Evolutionary conservation across 2,888 invertebrate genomes (phyloP).

Genomic region (Steinernema carpocapsae): DNA sequence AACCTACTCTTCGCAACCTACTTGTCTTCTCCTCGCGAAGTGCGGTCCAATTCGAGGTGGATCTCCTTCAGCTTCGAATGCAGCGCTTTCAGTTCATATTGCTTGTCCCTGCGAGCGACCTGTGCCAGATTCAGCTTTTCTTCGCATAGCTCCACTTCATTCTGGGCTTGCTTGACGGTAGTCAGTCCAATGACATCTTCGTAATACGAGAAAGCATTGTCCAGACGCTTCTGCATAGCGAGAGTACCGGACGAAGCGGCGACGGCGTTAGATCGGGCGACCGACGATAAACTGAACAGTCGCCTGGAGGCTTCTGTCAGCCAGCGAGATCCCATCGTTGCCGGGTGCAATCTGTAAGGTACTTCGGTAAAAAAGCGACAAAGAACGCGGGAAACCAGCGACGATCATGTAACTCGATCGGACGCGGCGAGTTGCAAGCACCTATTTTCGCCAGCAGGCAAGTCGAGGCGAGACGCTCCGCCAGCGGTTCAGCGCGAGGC

Average conservation of each 20-base stretch:
- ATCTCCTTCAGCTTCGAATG: conserved; percentile 78
- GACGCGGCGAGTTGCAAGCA: not conserved
- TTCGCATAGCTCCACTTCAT: conserved; percentile 76
- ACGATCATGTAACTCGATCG: not conserved
- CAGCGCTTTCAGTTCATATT: conserved; percentile 75
- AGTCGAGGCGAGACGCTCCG: conserved; percentile 31
- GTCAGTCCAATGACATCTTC: conserved; percentile 76
- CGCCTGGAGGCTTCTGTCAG: not conserved
- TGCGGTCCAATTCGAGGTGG: conserved; percentile 80
- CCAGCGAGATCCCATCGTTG: conserved; percentile 5
- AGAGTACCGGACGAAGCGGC: not conserved
- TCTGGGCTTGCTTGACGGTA: conserved; percentile 80
- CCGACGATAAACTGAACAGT: not conserved
- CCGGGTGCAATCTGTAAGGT: not conserved
- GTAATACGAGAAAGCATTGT: conserved; percentile 42
- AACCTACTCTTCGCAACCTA: not conserved
- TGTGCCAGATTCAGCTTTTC: conserved; percentile 77
- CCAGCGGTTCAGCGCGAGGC: not conserved
- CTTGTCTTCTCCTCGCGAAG: conserved; percentile 73
- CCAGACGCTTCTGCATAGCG: no score
- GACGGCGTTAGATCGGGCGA: not conserved
- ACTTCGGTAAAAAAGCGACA: not conserved
- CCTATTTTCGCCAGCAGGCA: not conserved
- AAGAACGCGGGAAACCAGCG: not conserved
- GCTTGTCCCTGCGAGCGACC: conserved; percentile 76